Base-by-base conservation (phyloP, 2,888 invertebrate species). In the Heliconius hortense region DNA sequence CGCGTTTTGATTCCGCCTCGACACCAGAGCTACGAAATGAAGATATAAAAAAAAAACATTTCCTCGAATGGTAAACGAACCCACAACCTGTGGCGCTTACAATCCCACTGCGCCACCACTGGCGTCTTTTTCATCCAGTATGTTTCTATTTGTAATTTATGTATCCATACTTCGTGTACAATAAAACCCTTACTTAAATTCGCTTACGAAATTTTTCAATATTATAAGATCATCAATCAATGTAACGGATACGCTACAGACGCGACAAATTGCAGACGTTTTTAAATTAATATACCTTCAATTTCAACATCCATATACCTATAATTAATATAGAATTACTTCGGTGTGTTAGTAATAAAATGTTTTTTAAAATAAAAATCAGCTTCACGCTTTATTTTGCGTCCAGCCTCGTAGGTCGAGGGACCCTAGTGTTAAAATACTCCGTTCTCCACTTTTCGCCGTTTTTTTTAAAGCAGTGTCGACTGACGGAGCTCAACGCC, bases 261-360 rank as follows among this genome's bases (percentile, higher is more conserved):
- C 60, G 26, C 26, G 60, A 59, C 82, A 81, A 79, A 82, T 79
- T 81, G 80, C 80, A 79, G 80, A 81, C 80, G 75, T 75, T 73
- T 70, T 78, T 79, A 81, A 78, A 82, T 79, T 82, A 78, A 77
- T 79, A 75, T 71, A 76, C 74, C 82, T 80, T 81, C 77, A 79
- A 77, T 77, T 79, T 81, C 82, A 82, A 82, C 83, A 78, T 39
- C 67, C 76, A 78, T 39, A 68, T 68, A 70, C 2, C 28, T 60
- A 24, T 24, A 53, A 15, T 69, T n/a, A 72, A 43, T 43, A 43
- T 43, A 39, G 2, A 26, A 10, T 39, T 39, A 13, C 13, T 24
- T 60, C 13, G 10, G 15, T 60, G 26, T 48, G 18, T 48, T 48
- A 18, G 48, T 48, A 48, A 48, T 48, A 18, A 21, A 48, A 48